These are phyloP conservation scores for Grammomys dolichurus DNA, from an alignment of 2,113 vertebrate genomes.

Conservation along the genomic window DNA sequence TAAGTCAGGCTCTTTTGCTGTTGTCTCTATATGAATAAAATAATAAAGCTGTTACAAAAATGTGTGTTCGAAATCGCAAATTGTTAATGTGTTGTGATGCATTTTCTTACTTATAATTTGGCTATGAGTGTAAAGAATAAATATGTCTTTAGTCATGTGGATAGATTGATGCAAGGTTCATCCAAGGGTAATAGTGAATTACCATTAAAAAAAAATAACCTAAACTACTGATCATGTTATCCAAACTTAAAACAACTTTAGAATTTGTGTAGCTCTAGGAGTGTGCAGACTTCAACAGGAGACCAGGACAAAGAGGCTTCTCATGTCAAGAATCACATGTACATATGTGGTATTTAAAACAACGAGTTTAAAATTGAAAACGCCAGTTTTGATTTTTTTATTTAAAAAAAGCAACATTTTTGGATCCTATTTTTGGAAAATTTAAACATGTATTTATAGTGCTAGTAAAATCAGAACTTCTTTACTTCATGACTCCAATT, in stretches of 20 bases:
- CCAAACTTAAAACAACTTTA: neutral
- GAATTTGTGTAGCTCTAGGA: neutral
- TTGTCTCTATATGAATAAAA: neutral
- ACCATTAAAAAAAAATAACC: neutral
- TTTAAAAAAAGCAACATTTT: neutral
- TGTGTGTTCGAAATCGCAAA: neutral
- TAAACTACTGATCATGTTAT: neutral
- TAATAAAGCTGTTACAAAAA: neutral
- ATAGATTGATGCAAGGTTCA: neutral
- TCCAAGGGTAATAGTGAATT: neutral
- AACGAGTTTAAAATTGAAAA: slow-evolving; percentile 44
- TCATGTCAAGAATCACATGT: neutral
- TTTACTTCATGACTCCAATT: slow-evolving; percentile 3
- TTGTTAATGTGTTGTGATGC: neutral
- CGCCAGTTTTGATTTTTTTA: slow-evolving; percentile 26
- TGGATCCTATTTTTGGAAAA: slow-evolving; percentile 50
- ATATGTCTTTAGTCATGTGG: neutral
- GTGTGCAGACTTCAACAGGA: neutral
- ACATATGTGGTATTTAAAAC: neutral
- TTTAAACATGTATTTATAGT: slow-evolving; percentile 60
- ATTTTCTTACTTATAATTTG: slow-evolving; percentile 1
- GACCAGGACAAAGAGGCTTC: neutral
- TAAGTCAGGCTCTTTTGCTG: neutral
- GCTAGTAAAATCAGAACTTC: slow-evolving; percentile 33
- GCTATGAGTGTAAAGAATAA: neutral